Conservation (phyloP, 1,140 invertebrate species). For the Philotrypesis tridentata region DNA sequence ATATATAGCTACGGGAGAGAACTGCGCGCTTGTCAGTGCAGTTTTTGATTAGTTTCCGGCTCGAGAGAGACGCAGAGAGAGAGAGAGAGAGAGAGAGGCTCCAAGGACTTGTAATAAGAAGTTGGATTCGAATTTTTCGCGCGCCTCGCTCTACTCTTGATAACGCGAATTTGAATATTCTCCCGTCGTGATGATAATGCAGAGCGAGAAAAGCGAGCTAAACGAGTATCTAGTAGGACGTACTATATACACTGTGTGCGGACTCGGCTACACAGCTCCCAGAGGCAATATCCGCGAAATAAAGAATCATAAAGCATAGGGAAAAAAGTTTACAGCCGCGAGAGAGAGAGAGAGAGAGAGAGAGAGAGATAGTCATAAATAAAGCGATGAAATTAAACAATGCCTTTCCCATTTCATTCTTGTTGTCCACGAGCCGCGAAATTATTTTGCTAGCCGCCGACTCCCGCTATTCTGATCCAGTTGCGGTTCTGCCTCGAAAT, state of each 20-base stretch:
- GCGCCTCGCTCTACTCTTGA: too few species aligned
- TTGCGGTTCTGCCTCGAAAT: constrained; percentile 11
- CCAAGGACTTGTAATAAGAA: too few species aligned
- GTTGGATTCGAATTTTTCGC: too few species aligned
- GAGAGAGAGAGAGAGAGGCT: too few species aligned
- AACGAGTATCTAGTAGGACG: too few species aligned
- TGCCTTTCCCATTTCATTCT: background rate
- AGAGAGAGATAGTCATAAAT: background rate
- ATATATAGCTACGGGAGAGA: background rate
- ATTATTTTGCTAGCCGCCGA: background rate
- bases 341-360: too few species aligned
- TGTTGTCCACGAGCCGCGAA: background rate
- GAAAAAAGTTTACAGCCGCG: background rate
- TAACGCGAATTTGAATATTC: too few species aligned
- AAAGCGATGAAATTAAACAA: background rate
- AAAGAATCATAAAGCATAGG: background rate
- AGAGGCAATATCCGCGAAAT: background rate
- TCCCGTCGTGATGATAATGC: too few species aligned
- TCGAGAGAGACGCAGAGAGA: too few species aligned
- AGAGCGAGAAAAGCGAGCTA: too few species aligned
- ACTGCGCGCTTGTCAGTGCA: background rate
- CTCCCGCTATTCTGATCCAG: background rate
- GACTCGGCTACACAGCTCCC: too few species aligned
- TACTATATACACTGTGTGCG: too few species aligned
- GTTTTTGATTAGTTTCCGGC: background rate